These are phyloP conservation scores for Scarus forsteni DNA, from an alignment of 2,797 vertebrate species.

Conservation along the genomic window DNA sequence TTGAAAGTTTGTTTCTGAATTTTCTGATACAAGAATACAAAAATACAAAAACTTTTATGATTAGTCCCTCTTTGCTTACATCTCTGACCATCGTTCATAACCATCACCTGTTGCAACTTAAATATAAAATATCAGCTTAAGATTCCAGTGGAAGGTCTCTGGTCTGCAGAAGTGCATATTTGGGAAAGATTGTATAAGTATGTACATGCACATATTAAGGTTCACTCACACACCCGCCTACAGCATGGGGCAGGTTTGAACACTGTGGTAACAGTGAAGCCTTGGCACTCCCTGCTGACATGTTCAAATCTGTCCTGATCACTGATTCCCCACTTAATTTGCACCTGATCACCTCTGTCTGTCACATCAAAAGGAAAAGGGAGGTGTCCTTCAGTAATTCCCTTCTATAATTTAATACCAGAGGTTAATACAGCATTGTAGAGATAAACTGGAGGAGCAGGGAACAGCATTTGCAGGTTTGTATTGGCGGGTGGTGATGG, in stretches of 20 bases:
- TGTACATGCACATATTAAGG: constrained; percentile 37
- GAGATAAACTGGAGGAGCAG: constrained; percentile 16
- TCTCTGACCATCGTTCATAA: neutral
- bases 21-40: neutral
- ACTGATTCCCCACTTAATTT: constrained; percentile 72
- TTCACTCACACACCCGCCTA: constrained; percentile 46
- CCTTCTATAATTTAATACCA: neutral
- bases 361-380: constrained; percentile 57
- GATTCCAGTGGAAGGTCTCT: constrained; percentile 15
- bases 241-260: constrained; percentile 78
- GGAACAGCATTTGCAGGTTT: constrained; percentile 17
- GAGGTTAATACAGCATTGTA: constrained; percentile 18
- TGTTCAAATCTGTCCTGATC: constrained; percentile 81
- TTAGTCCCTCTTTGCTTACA: neutral
- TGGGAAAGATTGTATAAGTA: constrained; percentile 26
- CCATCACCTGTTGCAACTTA: neutral
- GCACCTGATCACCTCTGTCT: constrained; percentile 67
- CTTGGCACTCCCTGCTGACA: constrained; percentile 78
- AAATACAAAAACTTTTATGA: no score
- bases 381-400: constrained; percentile 15
- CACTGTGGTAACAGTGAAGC: constrained; percentile 66
- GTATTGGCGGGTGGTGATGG: neutral
- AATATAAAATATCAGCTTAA: neutral
- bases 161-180: constrained; percentile 18
- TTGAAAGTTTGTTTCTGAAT: neutral